phyloP scores from a whole-genome alignment of 2,888 invertebrate genomes.

The Himalopsyche kuldschensis region DNA sequence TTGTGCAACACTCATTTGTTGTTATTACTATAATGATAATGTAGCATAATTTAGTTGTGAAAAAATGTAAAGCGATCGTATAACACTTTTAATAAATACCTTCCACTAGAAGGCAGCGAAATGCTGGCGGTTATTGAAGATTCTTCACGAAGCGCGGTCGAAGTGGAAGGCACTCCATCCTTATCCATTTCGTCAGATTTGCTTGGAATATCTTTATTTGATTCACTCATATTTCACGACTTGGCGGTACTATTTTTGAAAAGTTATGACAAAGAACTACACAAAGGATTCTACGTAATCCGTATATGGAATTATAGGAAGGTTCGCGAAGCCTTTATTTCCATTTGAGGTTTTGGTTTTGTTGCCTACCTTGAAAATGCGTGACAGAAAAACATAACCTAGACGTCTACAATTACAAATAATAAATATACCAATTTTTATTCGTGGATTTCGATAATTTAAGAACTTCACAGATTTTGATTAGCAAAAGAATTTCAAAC shows the following conservation, averaged over 20 bases:
- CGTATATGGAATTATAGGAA: constrained; percentile 18
- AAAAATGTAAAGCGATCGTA: no score
- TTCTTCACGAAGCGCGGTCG: constrained; percentile 3
- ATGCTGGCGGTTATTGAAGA: constrained; percentile 32
- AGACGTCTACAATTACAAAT: background rate
- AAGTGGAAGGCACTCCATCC: background rate
- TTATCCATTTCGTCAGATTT: background rate
- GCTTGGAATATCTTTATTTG: background rate
- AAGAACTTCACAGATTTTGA: background rate
- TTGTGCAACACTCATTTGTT: no score
- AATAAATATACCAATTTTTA: background rate
- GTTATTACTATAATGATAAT: no score
- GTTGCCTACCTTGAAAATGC: constrained; percentile 15
- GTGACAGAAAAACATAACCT: constrained; percentile 18
- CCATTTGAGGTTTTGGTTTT: constrained; percentile 5
- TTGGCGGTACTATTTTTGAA: background rate
- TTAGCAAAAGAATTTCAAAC: background rate
- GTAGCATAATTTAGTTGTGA: no score
- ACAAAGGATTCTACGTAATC: background rate
- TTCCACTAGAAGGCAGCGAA: constrained; percentile 26
- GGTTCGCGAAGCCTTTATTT: constrained; percentile 15
- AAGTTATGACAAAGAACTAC: background rate
- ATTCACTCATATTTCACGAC: constrained; percentile 15
- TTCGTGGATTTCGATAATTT: background rate
- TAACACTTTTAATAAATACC: constrained; percentile 4